Base-by-base conservation (phyloP, 2,797 vertebrate genomes). In the Spheniscus humboldti region DNA sequence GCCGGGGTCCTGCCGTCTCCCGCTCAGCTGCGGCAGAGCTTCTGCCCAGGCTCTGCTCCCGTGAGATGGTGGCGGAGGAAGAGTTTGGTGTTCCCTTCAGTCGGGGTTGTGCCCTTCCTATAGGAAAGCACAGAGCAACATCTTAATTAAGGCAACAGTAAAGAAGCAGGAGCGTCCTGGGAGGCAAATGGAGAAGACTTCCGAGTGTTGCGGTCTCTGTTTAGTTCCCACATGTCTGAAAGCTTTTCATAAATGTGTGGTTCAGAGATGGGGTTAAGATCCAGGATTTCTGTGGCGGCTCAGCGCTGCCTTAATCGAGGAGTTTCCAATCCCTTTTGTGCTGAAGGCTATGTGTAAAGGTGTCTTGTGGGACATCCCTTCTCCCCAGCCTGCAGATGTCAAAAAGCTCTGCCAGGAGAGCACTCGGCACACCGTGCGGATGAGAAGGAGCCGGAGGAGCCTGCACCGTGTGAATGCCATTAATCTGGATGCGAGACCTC, bases 291-390 rank as follows among this genome's bases (percentile, higher is more conserved):
- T 91, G 78, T 90, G 93, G 89, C 1, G 0, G 59, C 75, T 92
- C 2, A 4, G 50, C 0, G 4, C 63, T 8, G 4, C 85, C 82
- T 73, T 79, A n/a, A 18, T 74, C 47, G 2, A 90, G 75, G 43
- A 64, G 31, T 92, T 96, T 86, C 86, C 82, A 88, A 93, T 93
- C 64, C 25, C 20, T 73, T 79, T 64, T 77, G 79, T 92, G 93
- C 83, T 84, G 66, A 92, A 68, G 93, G 90, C 86, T 86, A 35
- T 0, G 0, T 45, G 83, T 64, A 90, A 81, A 68, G 62, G n/a
- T 86, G 64, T 91, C 76, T 71, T 83, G 53, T 77, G 75, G 90
- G 76, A 53, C 72, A 50, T 39, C 72, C 79, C 48, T 73, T 55
- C 47, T 82, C 48, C 60, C 48, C 72, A 77, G 60, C 78, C 87